phyloP scores from a whole-genome alignment of 2,113 vertebrate species.

The Xiphophorus hellerii region DNA sequence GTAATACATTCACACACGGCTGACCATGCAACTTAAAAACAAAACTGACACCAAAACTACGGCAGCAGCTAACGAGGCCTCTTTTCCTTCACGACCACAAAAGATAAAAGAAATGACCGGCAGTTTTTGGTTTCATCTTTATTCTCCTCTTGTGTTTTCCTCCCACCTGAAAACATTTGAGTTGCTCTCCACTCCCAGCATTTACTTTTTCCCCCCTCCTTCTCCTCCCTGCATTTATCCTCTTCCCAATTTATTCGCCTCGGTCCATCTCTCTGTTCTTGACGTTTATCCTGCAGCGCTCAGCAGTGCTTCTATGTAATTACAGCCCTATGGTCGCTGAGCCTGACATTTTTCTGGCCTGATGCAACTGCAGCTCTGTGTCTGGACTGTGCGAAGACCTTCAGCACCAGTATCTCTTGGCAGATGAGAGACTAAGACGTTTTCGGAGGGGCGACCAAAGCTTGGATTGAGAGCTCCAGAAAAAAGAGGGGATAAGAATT shows the following conservation, averaged over 20 bases:
- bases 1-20: background rate
- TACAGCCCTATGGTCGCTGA: slow-evolving; percentile 79
- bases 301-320: slow-evolving; percentile 82
- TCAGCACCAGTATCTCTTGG: slow-evolving; percentile 52
- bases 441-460: slow-evolving; percentile 10
- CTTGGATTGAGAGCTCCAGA: background rate
- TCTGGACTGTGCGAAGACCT: slow-evolving; percentile 60
- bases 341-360: slow-evolving; percentile 79
- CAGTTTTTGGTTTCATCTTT: background rate
- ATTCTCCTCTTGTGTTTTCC: background rate
- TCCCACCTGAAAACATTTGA: background rate
- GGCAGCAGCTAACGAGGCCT: too few species aligned
- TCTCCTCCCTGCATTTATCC: slow-evolving; percentile 20
- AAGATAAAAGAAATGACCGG: too few species aligned
- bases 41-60: background rate
- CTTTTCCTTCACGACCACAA: too few species aligned
- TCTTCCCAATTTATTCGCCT: slow-evolving; percentile 17
- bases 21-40: background rate
- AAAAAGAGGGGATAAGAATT: background rate
- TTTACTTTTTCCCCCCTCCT: background rate
- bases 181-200: background rate
- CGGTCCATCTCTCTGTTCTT: slow-evolving; percentile 50
- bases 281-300: slow-evolving; percentile 76
- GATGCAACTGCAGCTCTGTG: slow-evolving; percentile 78
- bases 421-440: slow-evolving; percentile 11